phyloP scores from a whole-genome alignment of 1,140 invertebrate genomes.

The Drosophila tani region DNA sequence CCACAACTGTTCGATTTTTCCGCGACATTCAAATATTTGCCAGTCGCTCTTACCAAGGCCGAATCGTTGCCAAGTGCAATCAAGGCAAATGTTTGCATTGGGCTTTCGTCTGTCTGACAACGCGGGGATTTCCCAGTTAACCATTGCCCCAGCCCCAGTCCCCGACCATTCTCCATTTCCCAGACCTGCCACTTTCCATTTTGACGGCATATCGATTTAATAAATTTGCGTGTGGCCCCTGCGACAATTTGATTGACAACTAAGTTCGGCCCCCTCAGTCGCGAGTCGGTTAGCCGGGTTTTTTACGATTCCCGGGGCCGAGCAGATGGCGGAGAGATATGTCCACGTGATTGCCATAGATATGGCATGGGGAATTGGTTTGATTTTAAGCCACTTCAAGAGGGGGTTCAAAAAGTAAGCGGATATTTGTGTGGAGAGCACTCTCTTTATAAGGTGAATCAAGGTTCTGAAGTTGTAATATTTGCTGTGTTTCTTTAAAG shows the following conservation, averaged over 20 bases:
- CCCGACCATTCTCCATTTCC: slow-evolving; percentile 33
- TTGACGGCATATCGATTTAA: slow-evolving; percentile 82
- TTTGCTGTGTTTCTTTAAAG: too few relatives aligned
- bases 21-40: slow-evolving; percentile 76
- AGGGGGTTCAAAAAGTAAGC: not conserved
- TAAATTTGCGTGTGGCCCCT: slow-evolving; percentile 74
- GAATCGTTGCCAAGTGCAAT: slow-evolving; percentile 61
- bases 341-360: slow-evolving; percentile 14
- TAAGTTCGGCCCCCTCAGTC: slow-evolving; percentile 30
- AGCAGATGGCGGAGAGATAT: slow-evolving; percentile 13
- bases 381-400: slow-evolving; percentile 23
- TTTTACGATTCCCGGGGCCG: slow-evolving; percentile 3
- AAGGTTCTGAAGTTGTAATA: not conserved
- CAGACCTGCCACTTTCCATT: slow-evolving; percentile 77
- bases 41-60: slow-evolving; percentile 32
- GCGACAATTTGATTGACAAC: slow-evolving; percentile 81
- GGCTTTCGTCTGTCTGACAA: slow-evolving; percentile 56
- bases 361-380: slow-evolving; percentile 34
- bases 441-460: slow-evolving; percentile 18
- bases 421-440: slow-evolving; percentile 13
- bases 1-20: slow-evolving; percentile 76
- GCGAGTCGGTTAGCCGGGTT: slow-evolving; percentile 12
- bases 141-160: not conserved
- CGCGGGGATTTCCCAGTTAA: slow-evolving; percentile 16
- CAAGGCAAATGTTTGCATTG: slow-evolving; percentile 79